Base-by-base conservation (phyloP, 2,888 invertebrate genomes). In the Plebejus argus region DNA sequence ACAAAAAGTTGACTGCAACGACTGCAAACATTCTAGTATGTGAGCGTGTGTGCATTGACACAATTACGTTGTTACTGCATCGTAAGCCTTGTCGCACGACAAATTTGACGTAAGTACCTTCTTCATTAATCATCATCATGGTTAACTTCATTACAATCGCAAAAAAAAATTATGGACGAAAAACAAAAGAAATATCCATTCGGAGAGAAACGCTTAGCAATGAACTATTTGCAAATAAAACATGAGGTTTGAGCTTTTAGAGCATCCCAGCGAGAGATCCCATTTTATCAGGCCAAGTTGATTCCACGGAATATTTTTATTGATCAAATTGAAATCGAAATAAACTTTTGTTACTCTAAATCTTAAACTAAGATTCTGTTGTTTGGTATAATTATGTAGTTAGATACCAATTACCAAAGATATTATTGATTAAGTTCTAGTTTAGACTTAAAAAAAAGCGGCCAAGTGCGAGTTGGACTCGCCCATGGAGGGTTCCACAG, bases 221-320 rank as follows among this genome's bases (percentile, higher is more conserved):
- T 66, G 66, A 66, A 66, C 66, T 66, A 66, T 66, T 66, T 66
- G 66, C 66, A 66, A 66, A 66, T 66, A 66, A 66, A 66, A 66
- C 66, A 66, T 66, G 66, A 66, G 28, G 28, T 15, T 33, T 28
- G 33, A 66, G 66, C 66, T 66, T 66, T 66, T 66, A 66, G 66
- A 28, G 66, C 66, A 28, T 66, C 28, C 66, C 66, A 66, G 28
- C 23, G 66, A 28, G 66, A 28, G 66, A 23, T 61, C 23, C 20
- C 61, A 61, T 23, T 66, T 28, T 66, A 66, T 33, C 18, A 5
- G 15, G 28, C 20, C 28, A 18, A 33, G 28, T 66, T 66, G 28
- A 66, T 15, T 66, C 28, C 28, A 66, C 66, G 28, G 28, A 66
- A 28, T 66, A 66, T 66, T 28, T 61, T 23, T 61, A 61, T 61